Conservation (phyloP, 2,797 vertebrate genomes). For the Sebastes glaucus region DNA sequence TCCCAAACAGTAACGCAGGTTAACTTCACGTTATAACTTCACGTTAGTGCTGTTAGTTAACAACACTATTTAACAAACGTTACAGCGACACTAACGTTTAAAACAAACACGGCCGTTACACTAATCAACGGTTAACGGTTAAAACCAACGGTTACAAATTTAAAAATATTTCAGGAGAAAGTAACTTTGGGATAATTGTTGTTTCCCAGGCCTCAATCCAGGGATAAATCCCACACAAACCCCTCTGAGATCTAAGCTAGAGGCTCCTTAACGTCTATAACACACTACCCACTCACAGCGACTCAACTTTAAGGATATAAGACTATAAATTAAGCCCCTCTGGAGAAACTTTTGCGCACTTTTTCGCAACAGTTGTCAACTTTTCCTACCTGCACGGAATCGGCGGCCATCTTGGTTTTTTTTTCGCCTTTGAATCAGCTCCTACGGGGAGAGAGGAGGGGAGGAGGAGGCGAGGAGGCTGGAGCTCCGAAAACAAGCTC, state of each 20-base stretch:
- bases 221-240: slow-evolving; percentile 71
- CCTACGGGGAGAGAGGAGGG: slow-evolving; percentile 80
- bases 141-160: neutral
- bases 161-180: slow-evolving; percentile 37
- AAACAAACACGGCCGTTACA: fast-evolving
- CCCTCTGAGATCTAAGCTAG: slow-evolving; percentile 24
- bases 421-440: slow-evolving; percentile 83
- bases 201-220: slow-evolving; percentile 82
- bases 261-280: neutral
- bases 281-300: neutral
- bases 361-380: slow-evolving; percentile 81
- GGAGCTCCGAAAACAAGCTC: slow-evolving; percentile 78
- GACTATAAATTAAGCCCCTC: neutral
- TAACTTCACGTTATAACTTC: slow-evolving; percentile 6
- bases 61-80: neutral
- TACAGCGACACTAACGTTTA: neutral
- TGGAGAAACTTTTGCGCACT: slow-evolving; percentile 69
- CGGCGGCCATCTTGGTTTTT: slow-evolving; percentile 87
- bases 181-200: slow-evolving; percentile 71
- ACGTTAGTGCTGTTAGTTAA: neutral
- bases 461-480: slow-evolving; percentile 34
- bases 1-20: slow-evolving; percentile 8
- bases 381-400: slow-evolving; percentile 89
- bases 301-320: neutral
- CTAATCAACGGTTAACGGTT: neutral